Percentiles rank a stretch among this genome's conserved stretches.
Conservation (phyloP, 2,888 invertebrate genomes). For the Teinopalpus imperialis region DNA sequence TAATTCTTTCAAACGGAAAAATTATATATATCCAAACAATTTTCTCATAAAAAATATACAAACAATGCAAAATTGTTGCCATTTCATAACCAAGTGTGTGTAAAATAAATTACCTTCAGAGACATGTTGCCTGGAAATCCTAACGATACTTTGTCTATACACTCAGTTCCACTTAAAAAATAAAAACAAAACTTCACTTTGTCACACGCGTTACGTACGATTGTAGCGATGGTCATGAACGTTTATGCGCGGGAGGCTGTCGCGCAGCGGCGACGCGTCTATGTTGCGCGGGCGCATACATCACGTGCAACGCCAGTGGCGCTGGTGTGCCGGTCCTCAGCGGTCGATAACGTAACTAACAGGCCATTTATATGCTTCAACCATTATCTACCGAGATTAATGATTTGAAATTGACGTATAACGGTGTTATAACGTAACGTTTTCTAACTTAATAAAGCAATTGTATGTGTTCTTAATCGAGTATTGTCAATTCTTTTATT, state of each 20-base stretch:
- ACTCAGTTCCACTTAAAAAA: constrained; percentile 33
- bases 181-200: constrained; percentile 38
- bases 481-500: constrained; percentile 9
- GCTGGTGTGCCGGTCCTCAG: constrained; percentile 54
- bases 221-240: constrained; percentile 48
- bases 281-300: constrained; percentile 71
- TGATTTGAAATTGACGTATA: constrained; percentile 33
- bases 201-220: constrained; percentile 66
- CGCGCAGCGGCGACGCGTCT: constrained; percentile 68
- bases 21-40: neutral
- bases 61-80: constrained; percentile 7
- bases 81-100: constrained; percentile 27
- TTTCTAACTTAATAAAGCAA: constrained; percentile 16
- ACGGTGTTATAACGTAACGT: constrained; percentile 24
- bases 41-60: constrained; percentile 3
- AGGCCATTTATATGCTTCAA: constrained; percentile 61
- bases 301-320: constrained; percentile 70
- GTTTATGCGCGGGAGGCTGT: constrained; percentile 72
- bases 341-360: constrained; percentile 60
- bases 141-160: constrained; percentile 14
- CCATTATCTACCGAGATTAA: constrained; percentile 44
- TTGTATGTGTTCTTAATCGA: constrained; percentile 10
- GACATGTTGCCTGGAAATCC: constrained; percentile 32
- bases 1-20: neutral
- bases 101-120: constrained; percentile 34